These are phyloP conservation scores for Rallus crepitans DNA, from an alignment of 2,797 vertebrate genomes.

Conservation along the genomic window DNA sequence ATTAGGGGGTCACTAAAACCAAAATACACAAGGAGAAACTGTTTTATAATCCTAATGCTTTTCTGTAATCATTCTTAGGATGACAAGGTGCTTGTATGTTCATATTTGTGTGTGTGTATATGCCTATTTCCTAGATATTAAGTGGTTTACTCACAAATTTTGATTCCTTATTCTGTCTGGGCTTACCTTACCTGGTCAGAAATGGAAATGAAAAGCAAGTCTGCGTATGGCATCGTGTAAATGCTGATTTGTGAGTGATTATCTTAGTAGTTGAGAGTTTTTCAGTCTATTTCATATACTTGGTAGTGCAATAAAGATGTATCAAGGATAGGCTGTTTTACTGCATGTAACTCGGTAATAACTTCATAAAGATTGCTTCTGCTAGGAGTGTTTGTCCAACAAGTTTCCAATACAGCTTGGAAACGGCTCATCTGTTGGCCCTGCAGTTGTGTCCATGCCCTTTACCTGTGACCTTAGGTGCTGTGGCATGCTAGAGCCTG, in stretches of 20 bases:
- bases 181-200: neutral
- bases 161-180: neutral
- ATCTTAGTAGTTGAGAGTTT: neutral
- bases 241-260: neutral
- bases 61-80: neutral
- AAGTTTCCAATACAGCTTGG: neutral
- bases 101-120: fast-evolving
- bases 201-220: neutral
- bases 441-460: neutral
- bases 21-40: neutral
- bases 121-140: neutral
- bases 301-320: neutral
- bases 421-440: neutral
- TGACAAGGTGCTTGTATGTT: fast-evolving
- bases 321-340: neutral
- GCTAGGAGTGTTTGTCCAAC: neutral
- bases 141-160: neutral
- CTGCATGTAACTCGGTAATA: neutral
- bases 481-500: neutral
- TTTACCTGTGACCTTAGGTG: fast-evolving
- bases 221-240: neutral
- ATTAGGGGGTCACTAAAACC: neutral
- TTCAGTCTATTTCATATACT: neutral
- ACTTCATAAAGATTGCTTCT: neutral
- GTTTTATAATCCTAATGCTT: neutral